These are phyloP conservation scores for Criorhina ranunculi DNA, from an alignment of 2,888 invertebrate genomes.

Conservation along the genomic window DNA sequence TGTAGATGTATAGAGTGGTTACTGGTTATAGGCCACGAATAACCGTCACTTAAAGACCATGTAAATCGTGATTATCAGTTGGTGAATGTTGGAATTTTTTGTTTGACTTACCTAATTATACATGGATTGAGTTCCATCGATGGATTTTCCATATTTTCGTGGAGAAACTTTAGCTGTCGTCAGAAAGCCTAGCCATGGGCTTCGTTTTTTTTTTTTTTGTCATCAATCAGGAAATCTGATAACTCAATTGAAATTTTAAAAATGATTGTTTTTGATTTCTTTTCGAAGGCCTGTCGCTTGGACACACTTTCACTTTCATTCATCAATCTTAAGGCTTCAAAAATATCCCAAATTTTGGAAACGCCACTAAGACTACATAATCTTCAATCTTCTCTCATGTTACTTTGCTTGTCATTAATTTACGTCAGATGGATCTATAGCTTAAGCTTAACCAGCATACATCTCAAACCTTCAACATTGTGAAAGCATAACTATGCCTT, in stretches of 20 bases:
- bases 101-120: slow-evolving; percentile 57
- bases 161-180: not conserved
- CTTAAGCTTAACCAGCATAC: no score
- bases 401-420: no score
- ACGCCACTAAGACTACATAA: no score
- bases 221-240: slow-evolving; percentile 30
- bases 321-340: slow-evolving; percentile 10
- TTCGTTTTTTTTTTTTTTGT: not conserved
- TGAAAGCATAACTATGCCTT: no score
- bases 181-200: not conserved
- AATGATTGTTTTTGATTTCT: slow-evolving; percentile 8
- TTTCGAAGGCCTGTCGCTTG: slow-evolving; percentile 1
- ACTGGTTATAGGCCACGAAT: slow-evolving; percentile 58
- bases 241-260: not conserved
- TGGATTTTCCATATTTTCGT: not conserved
- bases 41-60: slow-evolving; percentile 48
- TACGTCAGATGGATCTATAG: no score
- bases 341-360: no score
- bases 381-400: no score
- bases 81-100: slow-evolving; percentile 54
- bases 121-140: slow-evolving; percentile 7
- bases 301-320: slow-evolving; percentile 11
- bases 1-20: slow-evolving; percentile 29
- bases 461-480: no score
- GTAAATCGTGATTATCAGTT: slow-evolving; percentile 56